These are phyloP conservation scores for Piaya cayana DNA, from an alignment of 2,113 vertebrate species.

Conservation along the genomic window DNA sequence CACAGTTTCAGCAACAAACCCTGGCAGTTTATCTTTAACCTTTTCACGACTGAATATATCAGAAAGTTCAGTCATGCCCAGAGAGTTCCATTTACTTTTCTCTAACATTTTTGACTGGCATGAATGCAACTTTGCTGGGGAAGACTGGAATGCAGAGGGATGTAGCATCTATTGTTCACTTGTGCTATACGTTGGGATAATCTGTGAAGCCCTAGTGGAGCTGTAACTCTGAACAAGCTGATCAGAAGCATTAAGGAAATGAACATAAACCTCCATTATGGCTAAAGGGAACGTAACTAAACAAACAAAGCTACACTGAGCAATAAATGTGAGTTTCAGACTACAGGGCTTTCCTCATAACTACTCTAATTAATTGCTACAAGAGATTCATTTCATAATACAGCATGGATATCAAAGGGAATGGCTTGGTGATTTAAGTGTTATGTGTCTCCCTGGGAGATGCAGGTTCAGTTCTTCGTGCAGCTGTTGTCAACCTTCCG, in stretches of 20 bases:
- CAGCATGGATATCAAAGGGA: conserved; percentile 46
- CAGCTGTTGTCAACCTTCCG: conserved; percentile 50
- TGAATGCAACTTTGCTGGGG: conserved; percentile 29
- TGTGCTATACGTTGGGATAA: conserved; percentile 9
- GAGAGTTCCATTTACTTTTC: not conserved
- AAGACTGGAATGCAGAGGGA: not conserved
- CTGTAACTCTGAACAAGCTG: conserved; percentile 19
- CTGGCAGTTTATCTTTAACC: conserved; percentile 28
- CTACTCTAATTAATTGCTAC: conserved; percentile 74
- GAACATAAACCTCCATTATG: conserved; percentile 67
- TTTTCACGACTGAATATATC: not conserved
- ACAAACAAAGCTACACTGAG: conserved; percentile 67
- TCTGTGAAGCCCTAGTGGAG: conserved; percentile 10
- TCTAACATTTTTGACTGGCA: not conserved
- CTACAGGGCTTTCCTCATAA: conserved; percentile 65
- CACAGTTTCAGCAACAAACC: not conserved
- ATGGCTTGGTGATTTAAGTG: conserved; percentile 49
- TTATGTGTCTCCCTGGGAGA: conserved; percentile 51
- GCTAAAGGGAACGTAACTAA: conserved; percentile 66
- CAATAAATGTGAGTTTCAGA: conserved; percentile 63
- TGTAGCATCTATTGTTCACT: not conserved
- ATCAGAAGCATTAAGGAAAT: conserved; percentile 59
- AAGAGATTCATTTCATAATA: conserved; percentile 68
- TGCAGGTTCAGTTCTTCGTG: conserved; percentile 48
- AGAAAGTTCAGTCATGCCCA: not conserved